Percentiles rank a stretch among this genome's conserved stretches.
These are phyloP conservation scores for Muscidifurax raptorellus DNA, from an alignment of 1,140 invertebrate species.

Conservation along the genomic window DNA sequence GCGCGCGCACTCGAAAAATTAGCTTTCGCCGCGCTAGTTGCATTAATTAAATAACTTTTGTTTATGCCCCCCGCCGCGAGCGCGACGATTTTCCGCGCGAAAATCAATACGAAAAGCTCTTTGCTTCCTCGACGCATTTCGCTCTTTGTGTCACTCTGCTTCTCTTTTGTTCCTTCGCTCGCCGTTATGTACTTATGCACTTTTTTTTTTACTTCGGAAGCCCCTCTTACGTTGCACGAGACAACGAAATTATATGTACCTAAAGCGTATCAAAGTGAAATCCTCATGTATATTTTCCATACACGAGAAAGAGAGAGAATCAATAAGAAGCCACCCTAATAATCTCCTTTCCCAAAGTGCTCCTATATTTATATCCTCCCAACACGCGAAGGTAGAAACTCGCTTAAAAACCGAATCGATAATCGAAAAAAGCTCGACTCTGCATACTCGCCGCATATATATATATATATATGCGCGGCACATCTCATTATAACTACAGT, in stretches of 20 bases:
- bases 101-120: conserved; percentile 14
- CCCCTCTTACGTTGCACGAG: not conserved
- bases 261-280: not conserved
- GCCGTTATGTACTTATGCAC: not conserved
- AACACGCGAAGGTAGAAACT: not conserved
- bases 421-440: not conserved
- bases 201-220: not conserved
- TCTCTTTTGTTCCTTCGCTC: not conserved
- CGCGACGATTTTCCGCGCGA: not conserved
- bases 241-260: conserved; percentile 4
- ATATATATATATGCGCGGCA: too few relatives aligned
- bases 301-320: not conserved
- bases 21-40: not conserved
- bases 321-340: not conserved
- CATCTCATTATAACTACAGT: too few relatives aligned
- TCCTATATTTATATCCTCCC: not conserved
- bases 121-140: not conserved
- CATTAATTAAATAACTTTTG: conserved; percentile 38
- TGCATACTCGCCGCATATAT: too few relatives aligned
- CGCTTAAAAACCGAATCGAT: not conserved
- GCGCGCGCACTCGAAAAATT: conserved; percentile 6
- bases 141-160: not conserved
- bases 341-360: not conserved
- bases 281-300: not conserved
- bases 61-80: not conserved